These are phyloP conservation scores for Apteryx owenii DNA, from an alignment of 2,113 vertebrate genomes.

Conservation along the genomic window DNA sequence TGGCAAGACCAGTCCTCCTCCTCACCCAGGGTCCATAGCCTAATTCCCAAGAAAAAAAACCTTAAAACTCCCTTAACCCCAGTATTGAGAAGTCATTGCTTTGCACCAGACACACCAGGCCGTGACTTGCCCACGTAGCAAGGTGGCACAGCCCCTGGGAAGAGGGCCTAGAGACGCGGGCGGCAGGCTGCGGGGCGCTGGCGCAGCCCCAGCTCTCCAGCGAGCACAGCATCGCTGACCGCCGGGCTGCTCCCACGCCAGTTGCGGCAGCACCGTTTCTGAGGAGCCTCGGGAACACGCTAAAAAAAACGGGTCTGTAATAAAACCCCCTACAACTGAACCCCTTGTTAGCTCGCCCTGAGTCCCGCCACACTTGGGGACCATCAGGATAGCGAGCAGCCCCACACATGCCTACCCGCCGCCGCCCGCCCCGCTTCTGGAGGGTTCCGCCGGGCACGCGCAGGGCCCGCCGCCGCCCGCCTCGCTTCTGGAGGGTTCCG, in stretches of 20 bases:
- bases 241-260: no score
- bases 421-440: background rate
- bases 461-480: no score
- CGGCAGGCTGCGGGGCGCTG: no score
- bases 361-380: fast-evolving
- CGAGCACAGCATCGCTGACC: no score
- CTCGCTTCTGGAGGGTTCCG: no score
- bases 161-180: fast-evolving
- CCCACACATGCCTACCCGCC: no score
- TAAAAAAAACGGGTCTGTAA: fast-evolving
- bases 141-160: fast-evolving
- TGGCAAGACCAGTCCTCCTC: background rate
- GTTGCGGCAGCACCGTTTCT: no score
- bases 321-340: fast-evolving
- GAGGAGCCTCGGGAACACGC: fast-evolving
- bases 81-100: fast-evolving
- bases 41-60: background rate
- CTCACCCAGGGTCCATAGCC: background rate
- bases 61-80: background rate
- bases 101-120: background rate
- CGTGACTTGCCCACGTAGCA: fast-evolving
- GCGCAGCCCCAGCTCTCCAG: no score
- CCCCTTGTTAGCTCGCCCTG: fast-evolving
- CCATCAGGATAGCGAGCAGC: no score
- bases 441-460: no score